Base-by-base conservation (phyloP, 2,888 invertebrate species). In the Tigriopus californicus region DNA sequence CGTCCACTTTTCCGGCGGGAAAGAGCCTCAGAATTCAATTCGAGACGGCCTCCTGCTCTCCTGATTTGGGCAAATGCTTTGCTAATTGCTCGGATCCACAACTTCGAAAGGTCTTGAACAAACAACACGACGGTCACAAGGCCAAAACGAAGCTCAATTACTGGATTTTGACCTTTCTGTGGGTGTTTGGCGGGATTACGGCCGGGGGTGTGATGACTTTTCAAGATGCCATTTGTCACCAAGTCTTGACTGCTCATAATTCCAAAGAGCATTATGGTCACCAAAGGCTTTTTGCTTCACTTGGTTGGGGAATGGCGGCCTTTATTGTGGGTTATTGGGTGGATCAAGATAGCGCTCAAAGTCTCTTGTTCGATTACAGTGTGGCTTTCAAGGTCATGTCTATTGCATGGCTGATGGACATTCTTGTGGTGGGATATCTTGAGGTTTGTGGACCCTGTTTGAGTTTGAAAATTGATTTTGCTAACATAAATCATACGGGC, bases 281-380 rank as follows among this genome's bases (percentile, higher is more conserved):
- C 18, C 56, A 56, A 46, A 13, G 56, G 20, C 41, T 44, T 15
- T 56, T 42, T 24, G 25, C 24, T 25, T 56, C 56, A 1, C 10
- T 56, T n/a, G 56, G 56, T 12, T 56, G 46, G 42, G 56, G 56
- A 44, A 20, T 20, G 22, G 42, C 56, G 11, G 56, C 56, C 15
- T 15, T 56, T 18, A 11, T 46, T 22, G 44, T 56, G 42, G 56
- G 56, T n/a, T 42, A 56, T 15, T 33, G 42, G n/a, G 44, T 56
- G 20, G 56, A 56, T 15, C 11, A 8, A 1, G n/a, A 20, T 22
- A 54, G 44, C 44, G 42, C 18, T 2, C 13, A 20, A 18, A 42
- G 44, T 10, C 44, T 56, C 3, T 24, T 56, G 20, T 56, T 22
- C 24, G 56, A 56, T 24, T 56, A 56, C 20, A 42, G 22, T 42